Conservation (phyloP, 2,888 invertebrate genomes). For the Drosophila lacicola region DNA sequence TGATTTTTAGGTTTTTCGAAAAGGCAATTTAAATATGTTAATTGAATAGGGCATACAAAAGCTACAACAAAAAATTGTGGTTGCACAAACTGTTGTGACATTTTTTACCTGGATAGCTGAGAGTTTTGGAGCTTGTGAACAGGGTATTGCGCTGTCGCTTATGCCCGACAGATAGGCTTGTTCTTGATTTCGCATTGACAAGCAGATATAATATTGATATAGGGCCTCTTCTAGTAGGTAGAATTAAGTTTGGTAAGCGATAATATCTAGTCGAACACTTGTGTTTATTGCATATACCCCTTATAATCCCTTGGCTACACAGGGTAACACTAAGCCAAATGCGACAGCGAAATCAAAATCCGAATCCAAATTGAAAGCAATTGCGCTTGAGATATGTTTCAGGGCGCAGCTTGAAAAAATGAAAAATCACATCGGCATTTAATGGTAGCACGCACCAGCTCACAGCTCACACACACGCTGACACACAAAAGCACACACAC, state of each 20-base stretch:
- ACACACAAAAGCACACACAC: background rate
- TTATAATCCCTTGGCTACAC: background rate
- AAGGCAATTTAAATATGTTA: too few relatives aligned
- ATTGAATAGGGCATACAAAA: too few relatives aligned
- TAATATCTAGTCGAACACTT: too few relatives aligned
- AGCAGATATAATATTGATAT: background rate
- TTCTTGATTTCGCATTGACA: background rate
- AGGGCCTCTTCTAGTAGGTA: background rate
- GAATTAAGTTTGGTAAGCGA: too few relatives aligned
- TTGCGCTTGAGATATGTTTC: slow-evolving; percentile 9
- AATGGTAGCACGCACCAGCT: slow-evolving; percentile 34
- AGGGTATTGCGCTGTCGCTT: background rate
- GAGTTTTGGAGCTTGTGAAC: too few relatives aligned
- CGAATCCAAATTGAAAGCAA: slow-evolving; percentile 25
- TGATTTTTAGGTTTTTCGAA: background rate
- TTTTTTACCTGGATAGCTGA: too few relatives aligned
- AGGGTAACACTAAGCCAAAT: slow-evolving; percentile 8
- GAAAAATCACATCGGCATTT: slow-evolving; percentile 30
- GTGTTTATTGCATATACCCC: background rate
- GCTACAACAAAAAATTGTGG: too few relatives aligned
- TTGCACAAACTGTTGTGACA: too few relatives aligned
- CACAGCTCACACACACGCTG: slow-evolving; percentile 1
- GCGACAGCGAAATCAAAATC: slow-evolving; percentile 13
- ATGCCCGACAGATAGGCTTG: background rate
- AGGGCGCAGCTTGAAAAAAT: slow-evolving; percentile 26